phyloP scores from a whole-genome alignment of 2,113 vertebrate genomes.

The Tenebrosternarchus preto region DNA sequence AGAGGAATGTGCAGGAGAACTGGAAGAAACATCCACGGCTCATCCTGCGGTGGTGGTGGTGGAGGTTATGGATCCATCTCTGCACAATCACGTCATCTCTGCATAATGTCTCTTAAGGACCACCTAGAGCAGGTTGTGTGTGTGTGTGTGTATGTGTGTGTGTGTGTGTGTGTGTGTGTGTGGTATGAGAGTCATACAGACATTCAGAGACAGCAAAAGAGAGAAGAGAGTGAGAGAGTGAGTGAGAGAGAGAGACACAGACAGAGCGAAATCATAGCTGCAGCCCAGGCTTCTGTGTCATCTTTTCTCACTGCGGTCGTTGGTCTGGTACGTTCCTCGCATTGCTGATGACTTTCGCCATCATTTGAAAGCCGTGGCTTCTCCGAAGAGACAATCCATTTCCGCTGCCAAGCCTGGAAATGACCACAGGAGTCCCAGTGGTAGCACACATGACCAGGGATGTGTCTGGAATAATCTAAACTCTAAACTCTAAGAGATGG shows the following conservation, averaged over 20 bases:
- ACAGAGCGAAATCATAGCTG: neutral
- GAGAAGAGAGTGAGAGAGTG: too few relatives aligned
- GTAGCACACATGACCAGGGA: neutral
- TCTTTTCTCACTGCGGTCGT: too few relatives aligned
- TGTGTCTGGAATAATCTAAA: neutral
- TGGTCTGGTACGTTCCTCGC: neutral
- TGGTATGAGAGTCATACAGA: too few relatives aligned
- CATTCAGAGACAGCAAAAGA: too few relatives aligned
- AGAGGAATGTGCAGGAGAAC: neutral
- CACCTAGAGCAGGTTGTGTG: conserved; percentile 40
- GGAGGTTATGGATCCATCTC: neutral
- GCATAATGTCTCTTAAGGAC: neutral
- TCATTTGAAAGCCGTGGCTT: neutral
- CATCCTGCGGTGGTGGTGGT: neutral
- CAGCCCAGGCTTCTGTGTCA: neutral
- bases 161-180: conserved; percentile 36
- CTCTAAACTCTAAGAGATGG: neutral
- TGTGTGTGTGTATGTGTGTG: conserved; percentile 29
- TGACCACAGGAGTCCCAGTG: neutral
- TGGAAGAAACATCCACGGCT: too few relatives aligned
- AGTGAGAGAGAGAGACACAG: too few relatives aligned
- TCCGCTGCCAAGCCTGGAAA: neutral
- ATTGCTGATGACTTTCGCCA: neutral
- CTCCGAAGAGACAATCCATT: neutral
- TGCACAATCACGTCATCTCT: neutral